Conservation (phyloP, 1,140 invertebrate genomes). For the Magallana ariakensis region DNA sequence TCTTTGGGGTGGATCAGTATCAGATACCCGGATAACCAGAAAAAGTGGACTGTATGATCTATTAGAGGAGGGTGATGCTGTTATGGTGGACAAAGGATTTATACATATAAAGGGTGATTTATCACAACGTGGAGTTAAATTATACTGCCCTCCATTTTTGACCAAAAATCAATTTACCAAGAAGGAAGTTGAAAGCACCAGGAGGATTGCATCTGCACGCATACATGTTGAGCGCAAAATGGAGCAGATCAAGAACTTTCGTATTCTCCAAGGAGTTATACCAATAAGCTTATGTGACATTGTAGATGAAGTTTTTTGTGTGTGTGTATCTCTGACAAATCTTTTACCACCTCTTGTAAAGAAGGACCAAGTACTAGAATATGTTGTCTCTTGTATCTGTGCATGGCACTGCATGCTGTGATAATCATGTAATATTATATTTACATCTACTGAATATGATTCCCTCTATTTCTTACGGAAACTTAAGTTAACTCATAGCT, state of each 20-base stretch:
- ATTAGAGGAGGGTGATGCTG: constrained; percentile 43
- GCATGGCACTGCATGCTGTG: no score
- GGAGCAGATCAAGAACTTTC: constrained; percentile 61
- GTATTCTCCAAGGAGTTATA: constrained; percentile 55
- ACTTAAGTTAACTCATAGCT: no score
- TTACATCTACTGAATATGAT: no score
- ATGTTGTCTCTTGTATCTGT: no score
- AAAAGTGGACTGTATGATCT: constrained; percentile 50
- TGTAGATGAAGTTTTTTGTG: constrained; percentile 50
- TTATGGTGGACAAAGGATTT: constrained; percentile 59
- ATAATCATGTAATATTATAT: constrained; percentile 38
- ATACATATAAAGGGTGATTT: constrained; percentile 38
- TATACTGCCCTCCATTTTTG: constrained; percentile 50
- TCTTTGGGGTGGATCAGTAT: constrained; percentile 48
- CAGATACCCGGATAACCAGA: constrained; percentile 50
- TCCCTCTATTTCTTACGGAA: no score
- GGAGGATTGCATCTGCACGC: constrained; percentile 52
- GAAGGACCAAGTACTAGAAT: background rate
- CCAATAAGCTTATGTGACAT: constrained; percentile 48
- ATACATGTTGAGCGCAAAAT: constrained; percentile 60
- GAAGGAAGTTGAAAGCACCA: constrained; percentile 45
- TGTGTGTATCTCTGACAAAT: constrained; percentile 51
- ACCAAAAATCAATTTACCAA: constrained; percentile 51
- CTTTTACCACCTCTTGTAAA: constrained; percentile 55
- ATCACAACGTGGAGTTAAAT: constrained; percentile 37